Percentiles rank a stretch among this genome's conserved stretches.
phyloP scores from a whole-genome alignment of 2,113 vertebrate species.

The Scomber japonicus region DNA sequence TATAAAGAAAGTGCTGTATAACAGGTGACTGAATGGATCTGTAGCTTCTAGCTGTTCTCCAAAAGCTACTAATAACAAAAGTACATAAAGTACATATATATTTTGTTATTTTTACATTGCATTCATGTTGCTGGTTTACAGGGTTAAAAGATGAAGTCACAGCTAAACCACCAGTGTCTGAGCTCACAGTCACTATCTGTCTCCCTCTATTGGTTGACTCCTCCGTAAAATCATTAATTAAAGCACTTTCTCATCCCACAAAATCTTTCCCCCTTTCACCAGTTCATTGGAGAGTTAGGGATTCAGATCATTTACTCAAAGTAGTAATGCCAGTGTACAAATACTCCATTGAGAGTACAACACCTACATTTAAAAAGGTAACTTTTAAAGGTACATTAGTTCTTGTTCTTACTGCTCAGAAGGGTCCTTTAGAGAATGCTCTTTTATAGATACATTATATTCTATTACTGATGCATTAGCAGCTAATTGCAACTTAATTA shows the following conservation, averaged over 20 bases:
- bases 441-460: no score
- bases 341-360: no score
- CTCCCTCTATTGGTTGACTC: constrained; percentile 75
- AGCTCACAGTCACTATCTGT: constrained; percentile 60
- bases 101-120: neutral
- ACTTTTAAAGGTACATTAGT: no score
- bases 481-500: no score
- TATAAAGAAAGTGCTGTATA: constrained; percentile 14
- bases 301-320: no score
- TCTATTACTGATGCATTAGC: no score
- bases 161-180: constrained; percentile 10
- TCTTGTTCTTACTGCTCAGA: no score
- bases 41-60: constrained; percentile 19
- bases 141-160: constrained; percentile 37
- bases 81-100: neutral
- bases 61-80: neutral
- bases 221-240: constrained; percentile 20
- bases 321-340: neutral
- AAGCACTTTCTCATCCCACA: constrained; percentile 16
- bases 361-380: no score
- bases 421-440: no score
- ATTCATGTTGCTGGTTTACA: neutral
- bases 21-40: constrained; percentile 27
- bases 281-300: neutral
- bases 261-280: neutral